Conservation (phyloP, 2,888 invertebrate genomes). For the Drosophila testacea region DNA sequence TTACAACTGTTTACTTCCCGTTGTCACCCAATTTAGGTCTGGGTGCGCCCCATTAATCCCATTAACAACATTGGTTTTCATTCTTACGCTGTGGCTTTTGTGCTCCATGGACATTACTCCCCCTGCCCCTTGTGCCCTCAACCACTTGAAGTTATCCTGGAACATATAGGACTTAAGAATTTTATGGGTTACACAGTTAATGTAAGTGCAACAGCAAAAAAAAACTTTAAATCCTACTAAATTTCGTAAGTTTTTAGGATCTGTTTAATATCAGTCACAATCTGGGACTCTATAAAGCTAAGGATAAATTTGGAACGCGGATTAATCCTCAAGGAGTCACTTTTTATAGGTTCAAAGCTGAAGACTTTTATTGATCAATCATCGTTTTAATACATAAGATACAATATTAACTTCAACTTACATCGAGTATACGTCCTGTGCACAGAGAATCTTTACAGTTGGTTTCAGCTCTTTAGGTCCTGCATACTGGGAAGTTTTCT, state of each 20-base stretch:
- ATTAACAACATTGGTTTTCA: conserved; percentile 68
- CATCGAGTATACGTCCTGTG: not conserved
- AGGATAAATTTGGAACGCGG: conserved; percentile 59
- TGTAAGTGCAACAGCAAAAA: conserved; percentile 54
- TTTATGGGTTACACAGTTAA: conserved; percentile 77
- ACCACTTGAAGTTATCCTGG: conserved; percentile 78
- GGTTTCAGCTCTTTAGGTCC: not conserved
- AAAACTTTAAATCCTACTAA: not conserved
- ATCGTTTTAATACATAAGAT: no score
- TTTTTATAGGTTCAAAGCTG: conserved; percentile 71
- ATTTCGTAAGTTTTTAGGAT: conserved; percentile 49
- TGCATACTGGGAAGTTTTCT: conserved; percentile 44
- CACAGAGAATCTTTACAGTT: not conserved
- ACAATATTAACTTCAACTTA: no score
- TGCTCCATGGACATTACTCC: conserved; percentile 54
- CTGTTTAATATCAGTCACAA: conserved; percentile 54
- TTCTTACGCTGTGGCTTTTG: conserved; percentile 86
- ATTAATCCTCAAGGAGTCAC: conserved; percentile 74
- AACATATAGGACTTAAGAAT: conserved; percentile 82
- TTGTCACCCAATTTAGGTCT: conserved; percentile 71
- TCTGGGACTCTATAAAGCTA: conserved; percentile 37
- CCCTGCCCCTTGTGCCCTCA: conserved; percentile 76
- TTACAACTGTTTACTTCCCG: not conserved
- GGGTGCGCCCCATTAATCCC: conserved; percentile 85
- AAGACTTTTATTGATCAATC: conserved; percentile 26